A percentile compares a stretch with the other conserved stretches of the same genome.
Conservation (phyloP, 2,888 invertebrate genomes). For the Ichneumon xanthorius region DNA sequence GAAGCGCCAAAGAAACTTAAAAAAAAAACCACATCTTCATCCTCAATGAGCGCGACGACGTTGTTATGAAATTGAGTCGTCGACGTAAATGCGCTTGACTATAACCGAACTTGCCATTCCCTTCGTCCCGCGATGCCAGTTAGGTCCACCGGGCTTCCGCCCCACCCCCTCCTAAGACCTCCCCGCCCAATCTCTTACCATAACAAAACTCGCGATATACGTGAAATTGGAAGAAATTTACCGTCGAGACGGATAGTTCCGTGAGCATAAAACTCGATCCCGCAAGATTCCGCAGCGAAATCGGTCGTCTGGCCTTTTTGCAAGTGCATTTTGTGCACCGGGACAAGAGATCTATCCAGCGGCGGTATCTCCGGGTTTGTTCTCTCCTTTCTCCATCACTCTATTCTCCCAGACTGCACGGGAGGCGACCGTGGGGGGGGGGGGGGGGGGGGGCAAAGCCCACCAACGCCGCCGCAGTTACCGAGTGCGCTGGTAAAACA, state of each 20-base stretch:
- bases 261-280: conserved; percentile 68
- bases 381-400: conserved; percentile 34
- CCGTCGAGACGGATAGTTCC: conserved; percentile 66
- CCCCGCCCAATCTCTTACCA: conserved; percentile 1
- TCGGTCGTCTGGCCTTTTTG: conserved; percentile 67
- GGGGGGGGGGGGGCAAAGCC: not conserved
- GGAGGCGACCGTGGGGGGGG: not conserved
- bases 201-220: conserved; percentile 43
- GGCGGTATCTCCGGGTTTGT: conserved; percentile 30
- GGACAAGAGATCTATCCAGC: not conserved
- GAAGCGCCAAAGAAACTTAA: not conserved
- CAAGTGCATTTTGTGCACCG: conserved; percentile 60
- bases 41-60: conserved; percentile 49
- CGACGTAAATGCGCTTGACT: conserved; percentile 13
- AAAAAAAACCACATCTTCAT: conserved; percentile 53
- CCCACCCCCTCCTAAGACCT: no score
- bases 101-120: not conserved
- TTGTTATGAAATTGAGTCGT: conserved; percentile 33
- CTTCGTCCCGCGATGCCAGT: not conserved
- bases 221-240: conserved; percentile 68
- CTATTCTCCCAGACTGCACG: conserved; percentile 24
- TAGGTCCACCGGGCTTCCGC: not conserved
- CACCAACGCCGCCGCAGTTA: conserved; percentile 74
- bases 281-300: conserved; percentile 65
- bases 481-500: conserved; percentile 84